Evolutionary conservation across 2,113 vertebrate species (phyloP), one percentile per base, ranked within the genome.

Genomic region (Hippolais icterina): DNA sequence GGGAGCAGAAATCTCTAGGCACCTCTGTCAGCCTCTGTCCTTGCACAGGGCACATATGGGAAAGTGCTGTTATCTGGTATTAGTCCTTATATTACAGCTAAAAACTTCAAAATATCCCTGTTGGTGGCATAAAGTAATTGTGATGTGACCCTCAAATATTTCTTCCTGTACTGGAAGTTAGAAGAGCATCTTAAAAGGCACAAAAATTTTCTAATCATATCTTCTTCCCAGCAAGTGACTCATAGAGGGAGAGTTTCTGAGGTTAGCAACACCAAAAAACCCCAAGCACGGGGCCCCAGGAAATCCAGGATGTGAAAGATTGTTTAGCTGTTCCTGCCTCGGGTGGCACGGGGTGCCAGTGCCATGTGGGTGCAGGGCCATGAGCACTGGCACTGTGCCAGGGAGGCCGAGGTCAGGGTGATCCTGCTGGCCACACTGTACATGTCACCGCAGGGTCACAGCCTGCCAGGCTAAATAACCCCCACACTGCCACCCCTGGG

Each of bases 301-400:
- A 35, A 47, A 66, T 63, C 35, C 24, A 52, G 5, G 25, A 27
- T 71, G 44, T 52, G n/a, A 75, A 31, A 25, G 28, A 19, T 33
- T 42, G 44, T 54, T 83, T 21, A 21, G 28, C 20, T 60, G 42
- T 13, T 66, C 50, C 25, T 89, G 78, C 41, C 69, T 15, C 5
- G 60, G 59, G 18, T 19, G 71, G 46, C 59, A 35, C 20, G 6
- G 33, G 52, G 53, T 1, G 2, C 44, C 57, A 35, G 3, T 17
- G 54, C 28, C 66, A 23, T 0, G 0, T 3, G 33, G 1, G 3
- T 0, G 2, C 3, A 16, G 37, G 57, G 72, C 19, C 27, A 27
- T 4, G 2, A 47, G 46, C 57, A 12, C 13, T 2, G 1, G 21
- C 3, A 2, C 44, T 0, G 0, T 7, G 25, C 47, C 59, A 12